Evolutionary conservation across 2,113 vertebrate species (phyloP), one percentile per base, ranked within the genome.

Genomic region (Benitochromis conjunctus): DNA sequence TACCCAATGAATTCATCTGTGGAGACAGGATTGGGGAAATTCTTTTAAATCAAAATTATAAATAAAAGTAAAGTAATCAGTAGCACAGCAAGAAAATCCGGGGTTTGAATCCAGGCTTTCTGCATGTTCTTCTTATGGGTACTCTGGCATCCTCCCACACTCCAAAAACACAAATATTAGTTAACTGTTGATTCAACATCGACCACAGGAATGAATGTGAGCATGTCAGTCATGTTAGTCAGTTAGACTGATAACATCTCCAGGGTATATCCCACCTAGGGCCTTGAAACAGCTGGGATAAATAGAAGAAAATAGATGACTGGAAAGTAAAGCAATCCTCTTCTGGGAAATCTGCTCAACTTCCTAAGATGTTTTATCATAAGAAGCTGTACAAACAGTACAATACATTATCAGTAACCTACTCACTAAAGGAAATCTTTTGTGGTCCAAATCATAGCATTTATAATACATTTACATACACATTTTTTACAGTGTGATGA

Each of bases 1-100:
- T 94, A 24, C 84, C 31, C 0, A 95, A 81, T 14, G 95, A 92
- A 81, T 93, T 94, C 96, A 96, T 96, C 87, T 92, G 90, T 90
- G 29, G 55, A 82, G 53, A 79, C 12, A 76, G 1, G 5, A 13
- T 53, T 34, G 46, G 53, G 46, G 10, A n/a, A 34, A 76, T 53
- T 53, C 16, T 51, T 19, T 34, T 76, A 34, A 31, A 51, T 76
- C 29, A 76, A 53, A 26, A 34, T 53, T 53, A 51, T 76, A 7
- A 66, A 38, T 38, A 5, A 66, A n/a, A 53, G 46, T 51, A 51
- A 76, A 76, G 9, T 13, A 34, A 53, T 76, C 71, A 51, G 16
- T 76, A 18, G 43, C 43, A 76, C 69, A 76, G 16, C 69, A 31
- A 51, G 43, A 29, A 76, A 24, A 19, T 76, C 69, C 69, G 7